phyloP scores from a whole-genome alignment of 2,797 vertebrate genomes.

The Megaceryle alcyon region DNA sequence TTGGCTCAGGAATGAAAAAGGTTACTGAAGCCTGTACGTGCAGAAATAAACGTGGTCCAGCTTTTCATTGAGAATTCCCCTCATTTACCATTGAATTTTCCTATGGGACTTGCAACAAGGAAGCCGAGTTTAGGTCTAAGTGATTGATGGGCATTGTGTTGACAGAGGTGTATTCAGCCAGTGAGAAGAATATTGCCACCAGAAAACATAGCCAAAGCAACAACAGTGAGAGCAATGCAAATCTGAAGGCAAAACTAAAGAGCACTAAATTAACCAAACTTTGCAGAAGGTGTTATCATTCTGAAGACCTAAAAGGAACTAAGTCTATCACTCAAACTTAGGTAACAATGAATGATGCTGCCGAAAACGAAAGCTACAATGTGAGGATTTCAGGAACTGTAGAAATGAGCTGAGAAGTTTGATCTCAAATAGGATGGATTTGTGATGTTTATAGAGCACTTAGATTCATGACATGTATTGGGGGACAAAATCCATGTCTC shows the following conservation, averaged over 20 bases:
- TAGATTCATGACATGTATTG: background rate
- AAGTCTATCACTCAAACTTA: background rate
- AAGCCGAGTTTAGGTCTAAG: background rate
- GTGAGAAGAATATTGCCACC: background rate
- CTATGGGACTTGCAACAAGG: background rate
- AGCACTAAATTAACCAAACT: background rate
- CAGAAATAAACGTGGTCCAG: background rate
- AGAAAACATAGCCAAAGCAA: background rate
- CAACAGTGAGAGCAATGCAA: background rate
- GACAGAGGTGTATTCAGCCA: background rate
- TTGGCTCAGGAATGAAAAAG: background rate
- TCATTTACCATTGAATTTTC: background rate
- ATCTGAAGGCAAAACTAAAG: background rate
- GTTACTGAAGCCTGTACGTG: conserved; percentile 14
- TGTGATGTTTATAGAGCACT: background rate
- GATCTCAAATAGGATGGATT: background rate
- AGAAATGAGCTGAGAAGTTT: background rate
- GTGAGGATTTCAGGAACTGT: background rate
- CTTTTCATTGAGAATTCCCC: background rate
- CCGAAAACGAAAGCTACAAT: background rate
- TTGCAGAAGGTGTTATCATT: background rate
- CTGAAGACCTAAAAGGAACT: background rate
- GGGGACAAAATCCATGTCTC: background rate
- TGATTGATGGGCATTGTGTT: background rate
- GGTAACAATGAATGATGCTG: background rate